phyloP scores from a whole-genome alignment of 2,888 invertebrate genomes.

The Acanthacorydalis orientalis region DNA sequence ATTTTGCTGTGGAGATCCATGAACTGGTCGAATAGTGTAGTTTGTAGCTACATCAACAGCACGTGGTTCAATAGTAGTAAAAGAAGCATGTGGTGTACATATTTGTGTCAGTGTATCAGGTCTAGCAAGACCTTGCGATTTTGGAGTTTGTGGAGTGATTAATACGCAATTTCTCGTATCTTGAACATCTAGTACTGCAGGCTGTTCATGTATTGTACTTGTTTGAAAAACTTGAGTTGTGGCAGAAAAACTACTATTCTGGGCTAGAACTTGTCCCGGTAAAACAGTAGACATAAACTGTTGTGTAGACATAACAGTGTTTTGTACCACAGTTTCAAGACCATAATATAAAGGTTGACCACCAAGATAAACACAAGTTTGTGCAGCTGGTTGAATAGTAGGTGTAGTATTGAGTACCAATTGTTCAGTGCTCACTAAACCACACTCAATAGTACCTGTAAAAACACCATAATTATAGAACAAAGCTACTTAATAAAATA shows the following conservation, averaged over 20 bases:
- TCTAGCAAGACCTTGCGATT: too few relatives aligned
- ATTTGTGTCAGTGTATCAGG: slow-evolving; percentile 17
- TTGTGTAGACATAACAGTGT: slow-evolving; percentile 79
- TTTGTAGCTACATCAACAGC: slow-evolving; percentile 25
- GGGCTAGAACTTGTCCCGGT: slow-evolving; percentile 55
- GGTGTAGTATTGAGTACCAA: slow-evolving; percentile 17
- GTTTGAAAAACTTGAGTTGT: slow-evolving; percentile 74
- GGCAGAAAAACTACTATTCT: slow-evolving; percentile 69
- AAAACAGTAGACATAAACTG: slow-evolving; percentile 69
- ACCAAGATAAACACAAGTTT: slow-evolving; percentile 44
- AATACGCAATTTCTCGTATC: slow-evolving; percentile 44
- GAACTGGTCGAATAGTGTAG: neutral
- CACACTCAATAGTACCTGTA: slow-evolving; percentile 27
- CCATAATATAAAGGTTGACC: slow-evolving; percentile 64
- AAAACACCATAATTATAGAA: too few relatives aligned
- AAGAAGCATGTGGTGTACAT: slow-evolving; percentile 20
- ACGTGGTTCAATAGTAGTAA: slow-evolving; percentile 15
- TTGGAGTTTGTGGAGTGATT: slow-evolving; percentile 17
- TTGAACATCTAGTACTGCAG: slow-evolving; percentile 54
- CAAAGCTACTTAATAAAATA: too few relatives aligned
- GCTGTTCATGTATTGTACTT: slow-evolving; percentile 52
- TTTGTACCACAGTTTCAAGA: slow-evolving; percentile 72
- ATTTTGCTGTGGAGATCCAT: too few relatives aligned
- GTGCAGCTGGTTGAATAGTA: slow-evolving; percentile 36
- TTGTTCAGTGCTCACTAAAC: slow-evolving; percentile 36